Percentiles rank a stretch among this genome's conserved stretches.
Evolutionary conservation across 2,113 vertebrate genomes (phyloP).

Genomic region (Fregetta grallaria): DNA sequence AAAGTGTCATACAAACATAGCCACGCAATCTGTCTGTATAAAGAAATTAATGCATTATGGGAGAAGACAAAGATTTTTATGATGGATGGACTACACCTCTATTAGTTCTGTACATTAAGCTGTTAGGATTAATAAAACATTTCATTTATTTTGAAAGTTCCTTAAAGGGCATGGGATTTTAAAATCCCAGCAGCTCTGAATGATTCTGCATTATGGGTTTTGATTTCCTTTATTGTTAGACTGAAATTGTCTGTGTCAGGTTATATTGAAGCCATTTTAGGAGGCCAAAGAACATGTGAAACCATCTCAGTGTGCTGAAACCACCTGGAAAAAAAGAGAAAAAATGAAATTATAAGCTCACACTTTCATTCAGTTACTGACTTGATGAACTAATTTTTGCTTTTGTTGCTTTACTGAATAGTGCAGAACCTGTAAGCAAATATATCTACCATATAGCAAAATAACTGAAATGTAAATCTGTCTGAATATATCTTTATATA

Average conservation of each 20-base stretch:
- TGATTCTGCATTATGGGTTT: constrained; percentile 16
- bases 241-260: constrained; percentile 5
- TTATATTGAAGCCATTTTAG: constrained; percentile 1
- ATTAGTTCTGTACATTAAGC: constrained; percentile 58
- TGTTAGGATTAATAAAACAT: constrained; percentile 61
- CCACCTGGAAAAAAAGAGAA: neutral
- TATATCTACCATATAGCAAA: neutral
- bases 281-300: neutral
- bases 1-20: constrained; percentile 45
- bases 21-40: constrained; percentile 45
- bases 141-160: constrained; percentile 57
- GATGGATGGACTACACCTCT: constrained; percentile 47
- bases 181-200: neutral
- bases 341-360: neutral
- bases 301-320: neutral
- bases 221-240: constrained; percentile 41
- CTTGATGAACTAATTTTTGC: neutral
- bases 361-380: neutral
- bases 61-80: constrained; percentile 55
- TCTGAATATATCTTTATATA: neutral
- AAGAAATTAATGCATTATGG: constrained; percentile 46
- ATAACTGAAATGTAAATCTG: neutral
- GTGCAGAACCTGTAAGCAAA: neutral
- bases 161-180: constrained; percentile 38
- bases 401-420: neutral